Percentiles rank a stretch among this genome's conserved stretches.
phyloP scores from a whole-genome alignment of 2,113 vertebrate species.

The Aphelocoma coerulescens region DNA sequence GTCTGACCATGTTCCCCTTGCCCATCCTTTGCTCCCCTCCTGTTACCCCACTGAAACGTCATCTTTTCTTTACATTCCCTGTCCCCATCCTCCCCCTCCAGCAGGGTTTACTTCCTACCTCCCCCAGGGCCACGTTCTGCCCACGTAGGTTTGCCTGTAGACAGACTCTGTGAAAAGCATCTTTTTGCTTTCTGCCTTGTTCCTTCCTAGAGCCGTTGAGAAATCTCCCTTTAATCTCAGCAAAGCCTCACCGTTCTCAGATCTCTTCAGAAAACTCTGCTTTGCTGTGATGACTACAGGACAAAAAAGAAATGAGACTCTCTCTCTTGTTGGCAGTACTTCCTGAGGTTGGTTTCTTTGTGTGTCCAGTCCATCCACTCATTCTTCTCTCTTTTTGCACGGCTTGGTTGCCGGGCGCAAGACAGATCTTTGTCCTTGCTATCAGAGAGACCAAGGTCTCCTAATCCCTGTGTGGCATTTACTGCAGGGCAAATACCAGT shows the following conservation, averaged over 20 bases:
- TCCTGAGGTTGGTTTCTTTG: neutral
- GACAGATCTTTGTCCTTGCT: neutral
- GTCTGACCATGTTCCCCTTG: neutral
- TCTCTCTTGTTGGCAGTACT: accelerated
- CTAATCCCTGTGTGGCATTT: neutral
- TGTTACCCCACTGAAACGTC: neutral
- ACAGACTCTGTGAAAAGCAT: neutral
- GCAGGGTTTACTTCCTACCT: neutral
- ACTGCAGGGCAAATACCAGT: neutral
- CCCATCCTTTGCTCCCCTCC: neutral
- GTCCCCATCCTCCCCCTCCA: neutral
- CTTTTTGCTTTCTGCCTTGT: neutral
- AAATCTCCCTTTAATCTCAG: neutral
- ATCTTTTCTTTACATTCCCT: neutral
- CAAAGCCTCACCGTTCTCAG: neutral
- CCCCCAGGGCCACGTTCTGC: neutral
- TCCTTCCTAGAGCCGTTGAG: neutral
- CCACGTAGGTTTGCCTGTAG: neutral
- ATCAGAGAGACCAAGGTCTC: neutral
- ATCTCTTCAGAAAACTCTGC: neutral
- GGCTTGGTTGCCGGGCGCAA: neutral
- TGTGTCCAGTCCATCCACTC: neutral
- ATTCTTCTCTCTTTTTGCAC: accelerated
- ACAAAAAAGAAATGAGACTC: neutral
- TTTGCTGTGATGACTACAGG: neutral